phyloP scores from a whole-genome alignment of 2,888 invertebrate genomes.

The Troilus luridus region DNA sequence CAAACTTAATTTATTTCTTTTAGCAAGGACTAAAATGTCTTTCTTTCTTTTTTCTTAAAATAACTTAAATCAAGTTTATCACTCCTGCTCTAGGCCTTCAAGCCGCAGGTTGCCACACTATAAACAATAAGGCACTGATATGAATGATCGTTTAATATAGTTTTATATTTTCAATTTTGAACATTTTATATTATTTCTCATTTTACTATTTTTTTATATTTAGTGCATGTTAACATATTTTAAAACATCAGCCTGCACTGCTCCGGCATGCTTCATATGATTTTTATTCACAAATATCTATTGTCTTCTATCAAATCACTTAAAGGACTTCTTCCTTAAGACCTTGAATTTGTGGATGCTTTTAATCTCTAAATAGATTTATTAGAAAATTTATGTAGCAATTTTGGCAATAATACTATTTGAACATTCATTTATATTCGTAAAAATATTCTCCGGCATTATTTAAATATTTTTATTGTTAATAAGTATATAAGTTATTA shows the following conservation, averaged over 20 bases:
- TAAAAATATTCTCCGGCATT: background rate
- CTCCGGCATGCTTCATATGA: background rate
- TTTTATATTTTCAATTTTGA: too few relatives aligned
- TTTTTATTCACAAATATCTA: background rate
- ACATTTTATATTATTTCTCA: background rate
- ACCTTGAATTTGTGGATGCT: background rate
- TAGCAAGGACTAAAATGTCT: too few relatives aligned
- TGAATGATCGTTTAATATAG: background rate
- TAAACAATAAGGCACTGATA: background rate
- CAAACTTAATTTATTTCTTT: too few relatives aligned
- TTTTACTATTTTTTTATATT: background rate
- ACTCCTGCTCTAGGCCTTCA: background rate
- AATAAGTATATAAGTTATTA: background rate
- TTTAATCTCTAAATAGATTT: background rate
- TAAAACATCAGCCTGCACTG: background rate
- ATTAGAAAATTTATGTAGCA: background rate
- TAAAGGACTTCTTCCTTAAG: background rate
- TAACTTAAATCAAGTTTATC: too few relatives aligned
- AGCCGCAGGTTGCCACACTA: background rate
- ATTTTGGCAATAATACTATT: background rate
- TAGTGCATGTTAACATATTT: background rate
- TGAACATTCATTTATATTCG: background rate
- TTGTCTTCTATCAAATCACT: background rate
- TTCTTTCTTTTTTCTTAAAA: too few relatives aligned
- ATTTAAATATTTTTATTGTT: background rate